phyloP scores from a whole-genome alignment of 2,888 invertebrate species.

The Chloromyia formosa region DNA sequence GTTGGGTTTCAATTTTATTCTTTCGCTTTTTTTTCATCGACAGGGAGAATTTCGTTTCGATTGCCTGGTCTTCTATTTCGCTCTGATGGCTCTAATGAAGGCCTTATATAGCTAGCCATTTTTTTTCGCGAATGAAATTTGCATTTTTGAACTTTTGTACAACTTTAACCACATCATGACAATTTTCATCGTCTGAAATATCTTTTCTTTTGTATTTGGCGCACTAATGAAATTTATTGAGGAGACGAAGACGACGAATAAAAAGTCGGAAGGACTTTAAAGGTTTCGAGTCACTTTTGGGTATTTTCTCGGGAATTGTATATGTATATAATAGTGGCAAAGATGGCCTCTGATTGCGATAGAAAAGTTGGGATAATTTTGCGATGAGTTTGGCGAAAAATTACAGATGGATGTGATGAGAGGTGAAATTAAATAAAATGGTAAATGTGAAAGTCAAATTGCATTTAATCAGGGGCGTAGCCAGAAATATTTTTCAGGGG shows the following conservation, averaged over 20 bases:
- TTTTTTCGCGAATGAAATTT: conserved; percentile 37
- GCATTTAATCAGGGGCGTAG: too few relatives aligned
- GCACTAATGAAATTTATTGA: conserved; percentile 35
- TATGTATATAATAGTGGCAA: neutral
- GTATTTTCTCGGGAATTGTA: neutral
- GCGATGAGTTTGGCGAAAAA: too few relatives aligned
- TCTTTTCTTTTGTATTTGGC: conserved; percentile 17
- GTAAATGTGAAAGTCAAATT: too few relatives aligned
- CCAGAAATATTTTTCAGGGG: too few relatives aligned
- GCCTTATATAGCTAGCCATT: conserved; percentile 13
- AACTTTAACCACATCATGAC: conserved; percentile 39
- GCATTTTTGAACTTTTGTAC: conserved; percentile 44
- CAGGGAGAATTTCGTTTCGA: neutral
- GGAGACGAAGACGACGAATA: neutral
- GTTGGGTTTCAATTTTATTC: conserved; percentile 24
- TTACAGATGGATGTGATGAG: too few relatives aligned
- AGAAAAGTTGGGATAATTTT: neutral
- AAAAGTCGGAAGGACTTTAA: neutral
- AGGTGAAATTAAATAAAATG: too few relatives aligned
- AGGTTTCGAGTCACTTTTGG: neutral
- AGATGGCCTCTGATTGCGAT: neutral
- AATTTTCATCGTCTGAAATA: conserved; percentile 24
- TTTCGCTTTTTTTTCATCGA: neutral
- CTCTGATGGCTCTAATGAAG: conserved; percentile 37
- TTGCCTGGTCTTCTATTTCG: conserved; percentile 6